Base-by-base conservation (phyloP, 2,113 vertebrate genomes). In the Epinephelus lanceolatus region DNA sequence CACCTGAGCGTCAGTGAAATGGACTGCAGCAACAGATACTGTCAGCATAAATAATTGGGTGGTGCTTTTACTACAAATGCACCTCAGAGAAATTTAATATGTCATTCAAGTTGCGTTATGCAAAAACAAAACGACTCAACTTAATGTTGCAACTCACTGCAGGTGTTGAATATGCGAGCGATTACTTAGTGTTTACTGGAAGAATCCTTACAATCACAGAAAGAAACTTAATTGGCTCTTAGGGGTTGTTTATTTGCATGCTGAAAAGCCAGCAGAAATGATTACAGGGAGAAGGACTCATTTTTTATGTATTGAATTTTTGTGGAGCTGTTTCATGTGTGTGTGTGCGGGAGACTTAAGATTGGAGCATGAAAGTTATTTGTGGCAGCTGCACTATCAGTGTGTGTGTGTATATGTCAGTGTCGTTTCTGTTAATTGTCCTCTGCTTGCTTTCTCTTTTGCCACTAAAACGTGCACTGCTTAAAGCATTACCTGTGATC, bases 191-290 rank as follows among this genome's bases (percentile, higher is more conserved):
- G 78, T 76, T 89, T 53, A 61, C 72, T 55, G 21, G 61, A 61
- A 25, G 37, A 62, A 71, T 76, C 42, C 56, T 84, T 15, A 55
- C 78, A 72, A 68, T 87, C 80, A 84, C 53, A 79, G 72, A 81
- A 67, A 17, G 60, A 84, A 69, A 75, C 18, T 66, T 85, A 75
- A 89, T 88, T 91, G 79, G 70, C 70, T 86, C 33, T 77, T 72
- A 9, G 55, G 56, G n/a, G 53, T n/a, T 68, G 55, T 84, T 90
- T 86, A 55, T 91, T 78, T 87, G 55, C 33, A 66, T 63, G 40
- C 56, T 78, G 42, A 81, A 79, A 79, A 80, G 4, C 1, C 1
- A 21, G 1, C 13, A 2, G 5, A 78, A 71, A 65, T 81, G 30
- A 86, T 83, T 78, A 76, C 65, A 81, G 66, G 40, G 30, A 69